Base-by-base conservation (phyloP, 2,797 vertebrate genomes). In the Chiloscyllium punctatum region DNA sequence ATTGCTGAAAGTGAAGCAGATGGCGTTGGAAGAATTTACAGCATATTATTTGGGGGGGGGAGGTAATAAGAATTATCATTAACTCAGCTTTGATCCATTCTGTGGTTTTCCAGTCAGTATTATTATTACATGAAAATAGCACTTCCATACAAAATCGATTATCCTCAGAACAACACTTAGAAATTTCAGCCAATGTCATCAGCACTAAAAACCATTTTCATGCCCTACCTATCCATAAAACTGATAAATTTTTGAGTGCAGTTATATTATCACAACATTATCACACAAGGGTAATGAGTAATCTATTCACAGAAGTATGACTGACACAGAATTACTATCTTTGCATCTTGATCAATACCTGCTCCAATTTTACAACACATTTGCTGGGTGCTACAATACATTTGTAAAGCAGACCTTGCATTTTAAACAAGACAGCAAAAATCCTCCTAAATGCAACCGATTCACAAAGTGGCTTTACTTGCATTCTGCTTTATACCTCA, bases 361-460 rank as follows among this genome's bases (percentile, higher is more conserved):
- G 23, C 79, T 84, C 37, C 25, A 21, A 21, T 21, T 21, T 48
- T 48, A 42, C 42, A 48, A 84, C 18, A 23, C 16, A 3, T 6
- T 84, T 18, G 18, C 37, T 48, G 82, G 82, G 37, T 48, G 82
- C 82, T 25, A 25, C 9, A 48, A 84, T 84, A 5, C 37, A 25
- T 84, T 84, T 84, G 82, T 84, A 84, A 84, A 25, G 9, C 48
- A 48, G 82, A 42, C 82, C 42, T 11, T 48, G 37, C 82, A 84
- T 84, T 84, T 84, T 84, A 84, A 84, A 48, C 82, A 84, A 37
- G 37, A 84, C 79, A 84, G 74, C 74, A 79, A 79, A 84, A 84
- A 42, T 7, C 18, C 16, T 6, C 8, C 37, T 23, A 5, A 84
- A 48, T 21, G 79, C 5, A 42, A 42, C 18, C 6, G 48, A 84